Conservation (phyloP, 2,113 vertebrate species). For the Microcebus griseorufus region DNA sequence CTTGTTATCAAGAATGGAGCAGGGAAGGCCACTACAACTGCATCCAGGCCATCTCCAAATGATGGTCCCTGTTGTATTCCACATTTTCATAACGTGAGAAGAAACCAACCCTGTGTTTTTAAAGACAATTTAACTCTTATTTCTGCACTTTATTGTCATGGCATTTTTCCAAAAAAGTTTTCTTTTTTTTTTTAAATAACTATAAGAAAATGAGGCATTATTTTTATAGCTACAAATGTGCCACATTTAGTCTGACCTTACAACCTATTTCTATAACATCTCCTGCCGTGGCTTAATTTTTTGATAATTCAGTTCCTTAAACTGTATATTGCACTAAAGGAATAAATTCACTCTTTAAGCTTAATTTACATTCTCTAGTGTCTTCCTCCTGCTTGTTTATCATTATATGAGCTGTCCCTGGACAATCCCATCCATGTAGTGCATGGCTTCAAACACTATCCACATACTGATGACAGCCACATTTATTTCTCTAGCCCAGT, state of each 20-base stretch:
- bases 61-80: neutral
- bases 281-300: neutral
- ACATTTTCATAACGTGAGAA: constrained; percentile 8
- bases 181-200: constrained; percentile 1
- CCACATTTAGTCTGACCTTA: neutral
- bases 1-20: neutral
- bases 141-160: neutral
- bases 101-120: constrained; percentile 36
- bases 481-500: neutral
- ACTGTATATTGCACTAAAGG: neutral
- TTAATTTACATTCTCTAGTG: neutral
- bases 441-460: neutral
- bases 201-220: neutral
- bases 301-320: neutral
- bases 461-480: neutral
- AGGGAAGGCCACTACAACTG: neutral
- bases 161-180: neutral
- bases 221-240: neutral
- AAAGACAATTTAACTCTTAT: constrained; percentile 41
- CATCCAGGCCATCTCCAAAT: neutral
- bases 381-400: neutral
- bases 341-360: neutral
- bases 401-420: neutral
- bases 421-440: neutral
- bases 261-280: neutral